Conservation (phyloP, 1,140 invertebrate species). For the Hypothenemus hampei region DNA sequence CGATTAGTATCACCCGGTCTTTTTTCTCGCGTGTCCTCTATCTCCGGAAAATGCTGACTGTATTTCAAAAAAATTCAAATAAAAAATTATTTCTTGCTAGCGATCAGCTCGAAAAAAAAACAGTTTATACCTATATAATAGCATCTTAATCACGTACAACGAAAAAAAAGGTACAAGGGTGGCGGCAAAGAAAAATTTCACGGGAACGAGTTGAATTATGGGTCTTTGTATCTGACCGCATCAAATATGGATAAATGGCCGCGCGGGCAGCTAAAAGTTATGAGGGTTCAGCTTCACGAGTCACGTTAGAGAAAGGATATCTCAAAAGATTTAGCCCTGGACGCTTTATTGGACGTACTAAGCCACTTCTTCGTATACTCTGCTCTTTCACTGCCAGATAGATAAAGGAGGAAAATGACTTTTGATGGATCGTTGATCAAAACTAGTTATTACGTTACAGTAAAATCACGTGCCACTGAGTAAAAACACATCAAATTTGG, state of each 20-base stretch:
- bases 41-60: no score
- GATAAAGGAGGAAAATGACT: slow-evolving; percentile 35
- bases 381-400: slow-evolving; percentile 29
- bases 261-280: slow-evolving; percentile 30
- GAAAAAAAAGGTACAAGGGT: slow-evolving; percentile 6
- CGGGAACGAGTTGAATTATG: slow-evolving; percentile 25
- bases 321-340: slow-evolving; percentile 35
- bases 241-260: slow-evolving; percentile 37
- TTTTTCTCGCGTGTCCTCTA: no score
- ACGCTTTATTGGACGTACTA: slow-evolving; percentile 40
- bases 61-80: no score
- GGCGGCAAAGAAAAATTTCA: slow-evolving; percentile 19
- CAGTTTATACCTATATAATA: no score
- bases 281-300: slow-evolving; percentile 31
- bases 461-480: no score
- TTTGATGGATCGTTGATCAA: slow-evolving; percentile 20
- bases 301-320: slow-evolving; percentile 32
- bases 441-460: no score
- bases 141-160: no score
- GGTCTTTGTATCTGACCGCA: slow-evolving; percentile 29
- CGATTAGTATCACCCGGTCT: no score
- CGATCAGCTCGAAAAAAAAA: no score
- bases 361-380: slow-evolving; percentile 38
- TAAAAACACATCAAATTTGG: no score
- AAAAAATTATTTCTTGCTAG: no score